Percentiles rank a stretch among this genome's conserved stretches.
These are phyloP conservation scores for Micronycteris hirsuta DNA, from an alignment of 2,113 vertebrate species.

Conservation along the genomic window DNA sequence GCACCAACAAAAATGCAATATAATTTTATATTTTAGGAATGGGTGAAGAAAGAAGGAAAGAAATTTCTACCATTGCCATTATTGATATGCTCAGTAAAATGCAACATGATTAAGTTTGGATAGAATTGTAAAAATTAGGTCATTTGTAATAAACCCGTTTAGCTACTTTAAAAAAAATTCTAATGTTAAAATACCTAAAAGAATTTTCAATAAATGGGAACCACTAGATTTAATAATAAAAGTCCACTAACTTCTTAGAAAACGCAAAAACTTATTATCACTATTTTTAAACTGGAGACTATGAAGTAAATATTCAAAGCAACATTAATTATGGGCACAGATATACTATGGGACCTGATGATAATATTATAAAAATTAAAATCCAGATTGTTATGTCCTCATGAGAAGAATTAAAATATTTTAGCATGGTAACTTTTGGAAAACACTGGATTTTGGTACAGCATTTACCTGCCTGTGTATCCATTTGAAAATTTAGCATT, in stretches of 20 bases:
- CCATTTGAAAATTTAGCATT: not conserved
- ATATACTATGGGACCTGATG: not conserved
- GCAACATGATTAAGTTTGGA: not conserved
- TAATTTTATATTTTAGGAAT: not conserved
- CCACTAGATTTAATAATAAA: not conserved
- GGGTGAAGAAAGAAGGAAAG: not conserved
- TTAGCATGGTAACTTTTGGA: not conserved
- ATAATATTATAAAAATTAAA: not conserved
- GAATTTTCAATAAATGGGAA: not conserved
- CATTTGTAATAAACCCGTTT: not conserved
- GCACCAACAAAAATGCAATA: not conserved
- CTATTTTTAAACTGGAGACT: not conserved
- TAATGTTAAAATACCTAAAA: not conserved
- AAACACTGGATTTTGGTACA: not conserved
- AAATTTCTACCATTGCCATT: not conserved
- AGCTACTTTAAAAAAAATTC: not conserved
- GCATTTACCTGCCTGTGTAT: not conserved
- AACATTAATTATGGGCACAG: not conserved
- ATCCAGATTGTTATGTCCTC: not conserved
- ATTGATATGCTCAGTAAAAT: not conserved
- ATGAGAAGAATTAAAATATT: not conserved
- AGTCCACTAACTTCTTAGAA: not conserved
- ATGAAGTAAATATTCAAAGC: not conserved
- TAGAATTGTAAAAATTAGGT: not conserved
- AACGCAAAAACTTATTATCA: not conserved